phyloP scores from a whole-genome alignment of 2,797 vertebrate species.

The Enteromius treurensis region DNA sequence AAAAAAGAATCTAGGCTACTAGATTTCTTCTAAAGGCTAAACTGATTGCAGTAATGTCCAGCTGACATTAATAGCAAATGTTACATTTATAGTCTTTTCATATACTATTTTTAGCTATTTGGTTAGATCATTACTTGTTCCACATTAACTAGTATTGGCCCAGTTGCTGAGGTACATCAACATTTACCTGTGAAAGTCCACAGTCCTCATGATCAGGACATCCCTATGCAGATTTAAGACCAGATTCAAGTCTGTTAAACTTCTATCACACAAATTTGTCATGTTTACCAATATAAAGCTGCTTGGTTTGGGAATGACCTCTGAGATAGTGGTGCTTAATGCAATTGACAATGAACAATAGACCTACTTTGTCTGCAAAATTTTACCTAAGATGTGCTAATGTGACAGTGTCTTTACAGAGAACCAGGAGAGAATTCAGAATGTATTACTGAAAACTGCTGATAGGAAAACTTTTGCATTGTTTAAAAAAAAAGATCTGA shows the following conservation, averaged over 20 bases:
- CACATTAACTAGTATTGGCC: neutral
- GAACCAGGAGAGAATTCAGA: neutral
- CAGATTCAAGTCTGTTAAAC: neutral
- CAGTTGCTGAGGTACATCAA: neutral
- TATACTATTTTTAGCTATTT: neutral
- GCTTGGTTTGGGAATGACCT: neutral
- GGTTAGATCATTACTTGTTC: neutral
- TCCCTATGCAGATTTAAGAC: neutral
- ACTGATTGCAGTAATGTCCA: neutral
- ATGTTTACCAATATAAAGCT: neutral
- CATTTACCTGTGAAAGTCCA: neutral
- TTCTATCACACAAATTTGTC: neutral
- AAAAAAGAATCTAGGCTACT: neutral
- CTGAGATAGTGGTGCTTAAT: neutral
- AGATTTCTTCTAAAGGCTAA: neutral
- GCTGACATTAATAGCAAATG: neutral
- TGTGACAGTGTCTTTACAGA: neutral
- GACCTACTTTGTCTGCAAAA: neutral
- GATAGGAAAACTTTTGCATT: neutral
- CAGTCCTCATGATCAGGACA: neutral
- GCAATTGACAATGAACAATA: neutral
- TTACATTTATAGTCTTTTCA: neutral
- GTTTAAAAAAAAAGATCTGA: neutral
- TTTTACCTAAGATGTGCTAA: neutral
- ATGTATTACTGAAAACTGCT: neutral